phyloP scores from a whole-genome alignment of 2,797 vertebrate genomes.

The Distichodus sexfasciatus region DNA sequence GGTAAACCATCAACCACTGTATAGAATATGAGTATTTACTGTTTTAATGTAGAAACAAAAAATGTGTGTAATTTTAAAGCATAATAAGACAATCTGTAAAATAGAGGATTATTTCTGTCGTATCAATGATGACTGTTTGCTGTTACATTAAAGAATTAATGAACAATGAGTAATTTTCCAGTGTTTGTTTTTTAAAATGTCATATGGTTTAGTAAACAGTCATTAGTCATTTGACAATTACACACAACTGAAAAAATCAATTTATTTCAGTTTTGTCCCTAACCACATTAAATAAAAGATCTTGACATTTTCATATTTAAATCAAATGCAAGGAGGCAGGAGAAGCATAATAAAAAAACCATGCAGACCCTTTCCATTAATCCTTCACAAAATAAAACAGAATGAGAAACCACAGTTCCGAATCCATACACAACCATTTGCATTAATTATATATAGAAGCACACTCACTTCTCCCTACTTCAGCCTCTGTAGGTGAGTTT shows the following conservation, averaged over 20 bases:
- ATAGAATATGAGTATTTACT: constrained; percentile 3
- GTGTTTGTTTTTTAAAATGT: not conserved
- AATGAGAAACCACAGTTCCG: constrained; percentile 5
- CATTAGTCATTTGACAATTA: no score
- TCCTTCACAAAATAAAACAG: constrained; percentile 11
- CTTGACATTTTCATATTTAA: constrained; percentile 68
- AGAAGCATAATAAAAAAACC: constrained; percentile 55
- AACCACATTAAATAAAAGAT: constrained; percentile 76
- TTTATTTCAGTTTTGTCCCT: constrained; percentile 75
- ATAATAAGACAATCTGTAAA: constrained; percentile 23
- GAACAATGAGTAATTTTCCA: not conserved
- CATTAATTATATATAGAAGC: not conserved
- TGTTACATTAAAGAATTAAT: constrained; percentile 13
- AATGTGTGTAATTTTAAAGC: not conserved
- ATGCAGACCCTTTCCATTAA: constrained; percentile 58
- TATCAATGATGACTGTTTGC: not conserved
- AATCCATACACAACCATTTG: constrained; percentile 6
- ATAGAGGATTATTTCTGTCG: constrained; percentile 1
- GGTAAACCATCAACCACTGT: not conserved
- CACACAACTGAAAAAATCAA: constrained; percentile 70
- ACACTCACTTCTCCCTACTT: not conserved
- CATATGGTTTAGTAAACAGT: not conserved
- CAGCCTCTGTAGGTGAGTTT: not conserved
- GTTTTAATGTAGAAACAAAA: constrained; percentile 17
- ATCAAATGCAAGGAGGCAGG: constrained; percentile 53